phyloP scores from a whole-genome alignment of 1,140 invertebrate genomes.

The Drosophila saltans region DNA sequence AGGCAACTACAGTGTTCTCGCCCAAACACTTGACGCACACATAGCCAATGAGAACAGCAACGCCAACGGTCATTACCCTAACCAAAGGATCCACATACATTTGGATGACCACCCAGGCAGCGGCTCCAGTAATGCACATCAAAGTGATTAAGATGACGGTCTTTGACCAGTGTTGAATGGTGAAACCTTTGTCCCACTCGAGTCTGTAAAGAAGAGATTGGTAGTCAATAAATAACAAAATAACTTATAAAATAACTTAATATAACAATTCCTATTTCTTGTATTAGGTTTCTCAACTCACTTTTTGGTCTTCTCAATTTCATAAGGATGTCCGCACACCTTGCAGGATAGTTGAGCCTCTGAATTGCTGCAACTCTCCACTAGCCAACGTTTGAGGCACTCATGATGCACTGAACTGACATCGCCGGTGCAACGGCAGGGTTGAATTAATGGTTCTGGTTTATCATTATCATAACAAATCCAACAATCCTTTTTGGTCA shows the following conservation, averaged over 20 bases:
- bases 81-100: constrained; percentile 90
- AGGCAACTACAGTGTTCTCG: constrained; percentile 92
- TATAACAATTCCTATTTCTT: too few species aligned
- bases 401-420: constrained; percentile 95
- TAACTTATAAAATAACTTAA: too few species aligned
- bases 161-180: constrained; percentile 90
- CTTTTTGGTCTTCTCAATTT: constrained; percentile 88
- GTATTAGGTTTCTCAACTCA: constrained; percentile 45
- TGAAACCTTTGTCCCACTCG: constrained; percentile 92
- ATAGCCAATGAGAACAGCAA: constrained; percentile 92
- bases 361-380: constrained; percentile 86
- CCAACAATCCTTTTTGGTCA: constrained; percentile 91
- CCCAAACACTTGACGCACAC: constrained; percentile 93
- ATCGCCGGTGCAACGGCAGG: constrained; percentile 95
- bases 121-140: constrained; percentile 90
- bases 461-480: constrained; percentile 95
- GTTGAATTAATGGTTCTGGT: constrained; percentile 92
- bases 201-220: constrained; percentile 83
- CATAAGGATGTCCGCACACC: constrained; percentile 91
- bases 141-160: constrained; percentile 87
- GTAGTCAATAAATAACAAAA: too few species aligned
- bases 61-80: constrained; percentile 90
- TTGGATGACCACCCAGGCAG: constrained; percentile 92
- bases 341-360: constrained; percentile 89
- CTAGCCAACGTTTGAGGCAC: constrained; percentile 94